A percentile compares a stretch with the other conserved stretches of the same genome.
Conservation (phyloP, 2,888 invertebrate species). For the Diabrotica balteata region DNA sequence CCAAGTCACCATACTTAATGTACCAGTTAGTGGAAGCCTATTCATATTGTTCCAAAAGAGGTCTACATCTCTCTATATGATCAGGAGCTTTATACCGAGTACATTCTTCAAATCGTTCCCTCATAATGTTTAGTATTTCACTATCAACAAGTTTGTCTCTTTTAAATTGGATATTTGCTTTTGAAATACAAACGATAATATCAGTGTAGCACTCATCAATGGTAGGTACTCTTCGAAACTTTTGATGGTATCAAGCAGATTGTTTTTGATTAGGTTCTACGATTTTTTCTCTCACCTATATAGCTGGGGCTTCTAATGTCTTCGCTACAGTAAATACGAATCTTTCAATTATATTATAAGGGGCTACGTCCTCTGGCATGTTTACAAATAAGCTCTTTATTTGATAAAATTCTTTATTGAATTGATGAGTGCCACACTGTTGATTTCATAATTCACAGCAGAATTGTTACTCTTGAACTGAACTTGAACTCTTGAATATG, state of each 20-base stretch:
- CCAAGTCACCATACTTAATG: conserved; percentile 96
- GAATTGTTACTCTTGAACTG: no score
- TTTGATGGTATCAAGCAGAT: conserved; percentile 92
- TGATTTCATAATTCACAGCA: no score
- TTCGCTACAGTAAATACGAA: conserved; percentile 66
- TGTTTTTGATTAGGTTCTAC: conserved; percentile 84
- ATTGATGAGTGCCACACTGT: no score
- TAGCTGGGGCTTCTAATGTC: conserved; percentile 73
- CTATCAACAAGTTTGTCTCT: conserved; percentile 89
- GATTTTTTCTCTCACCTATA: conserved; percentile 79
- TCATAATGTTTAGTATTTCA: conserved; percentile 81
- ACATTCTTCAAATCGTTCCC: conserved; percentile 87
- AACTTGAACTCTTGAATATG: no score
- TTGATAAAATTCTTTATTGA: no score
- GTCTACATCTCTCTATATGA: conserved; percentile 71
- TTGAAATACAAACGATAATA: conserved; percentile 85
- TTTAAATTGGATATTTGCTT: conserved; percentile 89
- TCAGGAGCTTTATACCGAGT: conserved; percentile 77
- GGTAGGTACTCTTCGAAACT: conserved; percentile 89
- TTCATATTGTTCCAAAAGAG: conserved; percentile 74
- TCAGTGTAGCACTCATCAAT: conserved; percentile 93
- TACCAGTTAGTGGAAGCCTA: conserved; percentile 88
- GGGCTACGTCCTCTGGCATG: conserved; percentile 43
- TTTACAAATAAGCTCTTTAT: background rate
- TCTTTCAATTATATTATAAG: conserved; percentile 62